Evolutionary conservation across 2,797 vertebrate species (phyloP).

Genomic region (Gallinago nigripennis): DNA sequence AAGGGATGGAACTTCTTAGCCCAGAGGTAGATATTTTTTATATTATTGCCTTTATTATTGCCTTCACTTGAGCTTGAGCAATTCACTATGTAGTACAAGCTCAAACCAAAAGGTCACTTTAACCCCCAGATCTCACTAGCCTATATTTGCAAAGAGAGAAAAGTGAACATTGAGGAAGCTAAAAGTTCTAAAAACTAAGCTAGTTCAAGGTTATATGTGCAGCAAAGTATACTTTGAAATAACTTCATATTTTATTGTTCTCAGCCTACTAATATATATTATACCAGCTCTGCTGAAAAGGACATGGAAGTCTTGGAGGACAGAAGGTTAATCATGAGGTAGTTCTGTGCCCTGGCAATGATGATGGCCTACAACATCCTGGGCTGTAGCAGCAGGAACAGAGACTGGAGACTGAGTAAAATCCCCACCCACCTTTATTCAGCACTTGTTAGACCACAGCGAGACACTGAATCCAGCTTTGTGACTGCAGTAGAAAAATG

Average conservation of each 20-base stretch:
- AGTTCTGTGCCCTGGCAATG: not conserved
- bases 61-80: not conserved
- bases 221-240: not conserved
- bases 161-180: not conserved
- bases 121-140: not conserved
- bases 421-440: not conserved
- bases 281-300: not conserved
- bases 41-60: not conserved
- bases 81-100: not conserved
- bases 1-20: not conserved
- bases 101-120: not conserved
- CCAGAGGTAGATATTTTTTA: not conserved
- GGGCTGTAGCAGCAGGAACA: not conserved
- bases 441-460: not conserved
- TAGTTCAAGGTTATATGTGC: not conserved
- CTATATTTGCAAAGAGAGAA: not conserved
- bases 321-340: not conserved
- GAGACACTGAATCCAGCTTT: not conserved
- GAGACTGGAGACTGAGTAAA: not conserved
- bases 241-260: not conserved
- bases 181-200: not conserved
- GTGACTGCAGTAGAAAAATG: not conserved
- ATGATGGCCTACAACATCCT: not conserved
- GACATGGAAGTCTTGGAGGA: not conserved
- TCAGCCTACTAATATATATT: not conserved